Evolutionary conservation across 2,113 vertebrate genomes (phyloP).

Genomic region (Notiomystis cincta): DNA sequence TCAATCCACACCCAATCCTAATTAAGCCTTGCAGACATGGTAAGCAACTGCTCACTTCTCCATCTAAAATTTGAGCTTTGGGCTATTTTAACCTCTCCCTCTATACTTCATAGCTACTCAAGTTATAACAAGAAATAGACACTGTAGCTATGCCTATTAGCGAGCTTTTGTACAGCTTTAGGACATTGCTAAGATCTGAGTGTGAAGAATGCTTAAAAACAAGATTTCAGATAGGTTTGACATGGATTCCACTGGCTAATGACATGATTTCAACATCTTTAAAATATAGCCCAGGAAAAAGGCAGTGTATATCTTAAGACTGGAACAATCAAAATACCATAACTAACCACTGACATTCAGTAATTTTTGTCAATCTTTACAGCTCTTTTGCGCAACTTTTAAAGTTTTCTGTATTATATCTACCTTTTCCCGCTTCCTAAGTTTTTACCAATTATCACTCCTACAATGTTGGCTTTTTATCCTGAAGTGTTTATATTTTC

Average conservation of each 20-base stretch:
- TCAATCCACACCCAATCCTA: not conserved
- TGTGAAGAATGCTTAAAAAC: not conserved
- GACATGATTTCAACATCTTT: not conserved
- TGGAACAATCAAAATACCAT: not conserved
- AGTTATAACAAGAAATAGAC: not conserved
- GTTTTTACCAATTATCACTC: not conserved
- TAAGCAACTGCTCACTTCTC: not conserved
- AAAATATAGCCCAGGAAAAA: not conserved
- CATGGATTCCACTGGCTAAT: not conserved
- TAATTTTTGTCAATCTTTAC: not conserved
- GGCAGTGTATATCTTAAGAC: not conserved
- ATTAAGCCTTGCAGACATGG: not conserved
- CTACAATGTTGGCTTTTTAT: not conserved
- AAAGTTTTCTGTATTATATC: not conserved
- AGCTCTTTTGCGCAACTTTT: not conserved
- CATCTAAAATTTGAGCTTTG: not conserved
- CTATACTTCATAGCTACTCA: not conserved
- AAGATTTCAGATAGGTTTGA: not conserved
- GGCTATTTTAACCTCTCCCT: not conserved
- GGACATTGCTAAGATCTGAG: not conserved
- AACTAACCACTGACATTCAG: not conserved
- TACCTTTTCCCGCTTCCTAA: not conserved
- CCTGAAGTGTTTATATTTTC: not conserved
- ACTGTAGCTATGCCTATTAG: not conserved
- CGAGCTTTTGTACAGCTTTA: not conserved